Conservation (phyloP, 2,113 vertebrate species). For the Crotalus horridus region DNA sequence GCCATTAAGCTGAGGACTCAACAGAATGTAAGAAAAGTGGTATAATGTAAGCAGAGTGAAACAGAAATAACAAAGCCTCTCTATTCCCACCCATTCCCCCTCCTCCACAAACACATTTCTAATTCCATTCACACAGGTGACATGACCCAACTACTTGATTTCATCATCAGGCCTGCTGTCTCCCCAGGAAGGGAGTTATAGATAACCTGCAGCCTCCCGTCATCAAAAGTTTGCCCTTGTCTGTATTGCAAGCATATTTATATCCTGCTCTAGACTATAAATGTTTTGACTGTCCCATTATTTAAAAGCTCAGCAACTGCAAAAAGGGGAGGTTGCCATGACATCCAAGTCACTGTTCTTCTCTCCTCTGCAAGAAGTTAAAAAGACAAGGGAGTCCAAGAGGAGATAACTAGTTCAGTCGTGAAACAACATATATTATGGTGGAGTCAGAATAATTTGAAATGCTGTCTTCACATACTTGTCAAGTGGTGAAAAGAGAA, state of each 20-base stretch:
- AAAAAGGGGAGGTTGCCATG: neutral
- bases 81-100: neutral
- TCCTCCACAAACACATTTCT: neutral
- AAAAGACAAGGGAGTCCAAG: neutral
- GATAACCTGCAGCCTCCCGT: neutral
- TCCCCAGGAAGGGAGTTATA: neutral
- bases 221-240: neutral
- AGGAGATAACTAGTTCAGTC: neutral
- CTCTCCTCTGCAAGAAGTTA: neutral
- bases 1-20: too few relatives aligned
- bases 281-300: neutral
- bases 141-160: neutral
- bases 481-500: neutral
- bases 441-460: neutral
- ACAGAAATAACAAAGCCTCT: neutral
- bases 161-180: neutral
- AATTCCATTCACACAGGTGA: neutral
- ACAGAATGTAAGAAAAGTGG: neutral
- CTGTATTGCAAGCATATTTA: neutral
- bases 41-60: neutral
- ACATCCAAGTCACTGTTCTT: neutral
- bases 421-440: neutral
- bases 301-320: neutral
- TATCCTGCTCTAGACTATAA: neutral
- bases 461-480: neutral